A percentile compares a stretch with the other conserved stretches of the same genome.
Conservation (phyloP, 2,113 vertebrate species). For the Mobula birostris region DNA sequence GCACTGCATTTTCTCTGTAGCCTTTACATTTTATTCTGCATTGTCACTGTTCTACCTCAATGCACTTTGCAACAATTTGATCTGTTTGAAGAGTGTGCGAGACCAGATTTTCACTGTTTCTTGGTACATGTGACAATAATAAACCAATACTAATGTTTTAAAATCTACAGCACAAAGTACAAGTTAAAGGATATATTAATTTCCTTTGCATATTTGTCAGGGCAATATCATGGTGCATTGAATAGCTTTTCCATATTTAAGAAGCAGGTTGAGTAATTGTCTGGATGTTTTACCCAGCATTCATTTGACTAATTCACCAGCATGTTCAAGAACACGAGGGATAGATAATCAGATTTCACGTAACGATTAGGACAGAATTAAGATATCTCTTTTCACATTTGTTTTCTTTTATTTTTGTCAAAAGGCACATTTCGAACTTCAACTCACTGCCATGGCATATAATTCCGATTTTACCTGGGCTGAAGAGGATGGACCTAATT, state of each 20-base stretch:
- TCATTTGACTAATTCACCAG: background rate
- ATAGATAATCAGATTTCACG: background rate
- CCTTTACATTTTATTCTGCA: no score
- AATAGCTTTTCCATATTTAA: background rate
- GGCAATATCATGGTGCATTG: background rate
- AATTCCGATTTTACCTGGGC: background rate
- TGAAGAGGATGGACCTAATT: conserved; percentile 45
- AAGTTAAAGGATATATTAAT: background rate
- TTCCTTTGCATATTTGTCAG: background rate
- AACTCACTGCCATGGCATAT: background rate
- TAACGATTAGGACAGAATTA: background rate
- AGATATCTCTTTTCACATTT: background rate
- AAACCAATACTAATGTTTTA: background rate
- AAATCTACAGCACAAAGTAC: background rate
- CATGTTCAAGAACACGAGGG: background rate
- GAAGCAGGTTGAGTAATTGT: background rate
- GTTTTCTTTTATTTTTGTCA: background rate
- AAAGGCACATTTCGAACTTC: background rate
- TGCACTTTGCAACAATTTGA: no score
- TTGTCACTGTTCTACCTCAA: no score
- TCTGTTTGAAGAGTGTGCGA: no score
- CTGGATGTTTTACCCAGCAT: background rate
- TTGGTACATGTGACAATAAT: background rate
- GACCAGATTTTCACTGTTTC: no score
- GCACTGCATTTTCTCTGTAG: no score